Percentiles rank a stretch among this genome's conserved stretches.
These are phyloP conservation scores for Mnemiopsis leidyi DNA, from an alignment of 37 sponge, comb jelly and placozoan genomes.

Conservation along the genomic window DNA sequence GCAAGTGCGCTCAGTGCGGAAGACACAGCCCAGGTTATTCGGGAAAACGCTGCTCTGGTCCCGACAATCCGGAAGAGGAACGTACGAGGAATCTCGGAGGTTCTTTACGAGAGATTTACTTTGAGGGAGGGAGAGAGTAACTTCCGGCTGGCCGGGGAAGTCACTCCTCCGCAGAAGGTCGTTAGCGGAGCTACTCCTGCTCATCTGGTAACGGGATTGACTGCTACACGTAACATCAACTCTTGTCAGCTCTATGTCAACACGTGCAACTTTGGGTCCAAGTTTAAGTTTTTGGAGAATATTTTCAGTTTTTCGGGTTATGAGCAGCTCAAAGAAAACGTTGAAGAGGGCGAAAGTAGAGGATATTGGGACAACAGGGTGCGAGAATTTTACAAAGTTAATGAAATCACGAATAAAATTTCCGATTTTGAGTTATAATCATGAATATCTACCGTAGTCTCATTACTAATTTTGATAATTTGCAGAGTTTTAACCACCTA, in stretches of 20 bases:
- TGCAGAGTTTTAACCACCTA: too few relatives aligned
- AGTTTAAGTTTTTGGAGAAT: neutral
- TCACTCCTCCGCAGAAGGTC: constrained; percentile 11
- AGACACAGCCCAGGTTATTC: neutral
- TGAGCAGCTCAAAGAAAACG: neutral
- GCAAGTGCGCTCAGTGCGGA: neutral
- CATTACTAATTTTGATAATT: too few relatives aligned
- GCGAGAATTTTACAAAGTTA: neutral
- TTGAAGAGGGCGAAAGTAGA: neutral
- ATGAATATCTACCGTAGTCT: too few relatives aligned
- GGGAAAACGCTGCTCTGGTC: neutral
- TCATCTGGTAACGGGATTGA: neutral
- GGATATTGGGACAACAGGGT: constrained; percentile 3
- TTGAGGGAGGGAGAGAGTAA: neutral
- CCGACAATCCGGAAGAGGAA: constrained; percentile 12
- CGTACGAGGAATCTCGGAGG: neutral
- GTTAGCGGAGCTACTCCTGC: constrained; percentile 22
- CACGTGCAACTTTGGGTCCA: constrained; percentile 16
- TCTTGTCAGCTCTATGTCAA: neutral
- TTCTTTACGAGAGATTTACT: neutral
- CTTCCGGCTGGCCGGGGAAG: constrained; percentile 14
- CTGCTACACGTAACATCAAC: neutral
- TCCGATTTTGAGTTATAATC: neutral
- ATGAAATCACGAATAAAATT: neutral
- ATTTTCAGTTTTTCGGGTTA: neutral